Base-by-base conservation (phyloP, 1,140 invertebrate genomes). In the Neodiprion lecontei region DNA sequence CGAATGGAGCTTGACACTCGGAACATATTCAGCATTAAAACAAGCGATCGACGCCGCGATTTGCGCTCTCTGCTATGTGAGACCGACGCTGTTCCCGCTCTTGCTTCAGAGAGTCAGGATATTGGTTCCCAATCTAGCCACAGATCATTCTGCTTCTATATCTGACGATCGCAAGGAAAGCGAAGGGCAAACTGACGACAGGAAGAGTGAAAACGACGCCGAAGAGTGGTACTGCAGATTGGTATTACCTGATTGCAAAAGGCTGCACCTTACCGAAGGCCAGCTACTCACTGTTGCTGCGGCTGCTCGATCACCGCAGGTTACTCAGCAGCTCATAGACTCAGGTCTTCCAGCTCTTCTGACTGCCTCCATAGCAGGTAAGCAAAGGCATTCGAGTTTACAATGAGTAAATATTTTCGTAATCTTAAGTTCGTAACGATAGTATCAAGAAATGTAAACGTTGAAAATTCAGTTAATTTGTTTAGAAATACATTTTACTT, bases 1-100 rank as follows among this genome's bases (percentile, higher is more conserved):
- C 82, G 90, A 92, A n/a, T 96, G 96, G 93, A 92, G 94, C 9
- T 89, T 91, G 17, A 86, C 89, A 7, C 88, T 95, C 67, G 90
- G 91, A 67, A 90, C 91, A 10, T 90, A 92, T 65, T 91, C 91
- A 40, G 91, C 93, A 1, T 86, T 97, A 65, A 97, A 97, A 88
- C 92, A 92, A 81, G 91, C 95, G 1, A 88, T 97, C 1, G 95
- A 95, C 83, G 90, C 93, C 79, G 90, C 96, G 7, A 85, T 98
- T 12, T 97, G 96, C 82, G 93, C 95, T 1, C 90, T 96, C 76
- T 97, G 96, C 83, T 94, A 93, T 83, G 94, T 96, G 48, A 91
- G 92, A 76, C 93, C 95, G 0, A 91, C 93, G 67, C 88, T 95
- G 23, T 97, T 96, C 78, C 92, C 91, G 28, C 89, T 92, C 75